Percentiles rank a stretch among this genome's conserved stretches.
Conservation (phyloP, 2,113 vertebrate genomes). For the Oenanthe melanoleuca region DNA sequence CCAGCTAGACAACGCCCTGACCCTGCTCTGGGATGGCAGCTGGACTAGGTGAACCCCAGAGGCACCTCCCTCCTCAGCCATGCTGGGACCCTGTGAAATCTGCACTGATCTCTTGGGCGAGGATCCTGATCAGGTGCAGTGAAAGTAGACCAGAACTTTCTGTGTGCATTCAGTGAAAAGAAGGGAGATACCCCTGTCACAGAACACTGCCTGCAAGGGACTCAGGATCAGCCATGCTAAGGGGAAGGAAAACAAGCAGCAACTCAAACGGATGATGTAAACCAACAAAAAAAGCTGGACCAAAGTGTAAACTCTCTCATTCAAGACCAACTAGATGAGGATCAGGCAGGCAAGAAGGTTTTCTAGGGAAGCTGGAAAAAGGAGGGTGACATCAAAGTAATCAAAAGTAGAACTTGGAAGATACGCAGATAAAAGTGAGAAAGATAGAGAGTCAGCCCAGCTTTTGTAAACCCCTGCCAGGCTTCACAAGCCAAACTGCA, state of each 20-base stretch:
- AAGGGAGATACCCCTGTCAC: background rate
- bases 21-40: background rate
- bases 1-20: background rate
- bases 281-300: background rate
- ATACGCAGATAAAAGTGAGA: background rate
- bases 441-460: background rate
- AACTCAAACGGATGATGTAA: background rate
- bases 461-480: background rate
- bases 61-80: background rate
- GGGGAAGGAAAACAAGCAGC: background rate
- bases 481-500: background rate
- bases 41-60: background rate
- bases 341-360: background rate
- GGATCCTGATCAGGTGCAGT: background rate
- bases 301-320: background rate
- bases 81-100: background rate
- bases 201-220: background rate
- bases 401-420: background rate
- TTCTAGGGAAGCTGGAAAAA: background rate
- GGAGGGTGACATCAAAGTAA: background rate
- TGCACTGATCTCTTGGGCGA: background rate
- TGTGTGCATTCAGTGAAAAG: rapidly evolving
- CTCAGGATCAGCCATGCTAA: background rate
- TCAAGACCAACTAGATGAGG: background rate
- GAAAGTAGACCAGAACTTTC: background rate